phyloP scores from a whole-genome alignment of 2,888 invertebrate genomes.

The Ophion slaviceki region DNA sequence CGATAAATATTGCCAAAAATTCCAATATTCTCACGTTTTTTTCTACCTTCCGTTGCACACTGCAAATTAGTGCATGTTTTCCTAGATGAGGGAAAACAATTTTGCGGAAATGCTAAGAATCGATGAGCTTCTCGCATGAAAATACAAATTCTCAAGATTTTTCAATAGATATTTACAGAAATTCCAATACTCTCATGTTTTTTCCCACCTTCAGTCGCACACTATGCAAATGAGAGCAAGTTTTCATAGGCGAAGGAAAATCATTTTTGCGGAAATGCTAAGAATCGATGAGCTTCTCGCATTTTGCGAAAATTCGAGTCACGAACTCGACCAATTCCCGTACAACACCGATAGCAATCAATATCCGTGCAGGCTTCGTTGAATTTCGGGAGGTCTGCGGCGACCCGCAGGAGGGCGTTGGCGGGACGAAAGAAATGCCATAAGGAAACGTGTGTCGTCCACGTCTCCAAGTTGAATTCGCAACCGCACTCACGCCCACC shows the following conservation, averaged over 20 bases:
- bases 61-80: too few species aligned
- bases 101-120: too few species aligned
- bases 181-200: background rate
- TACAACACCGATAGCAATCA: conserved; percentile 30
- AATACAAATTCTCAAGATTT: background rate
- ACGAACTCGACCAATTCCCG: background rate
- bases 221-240: too few species aligned
- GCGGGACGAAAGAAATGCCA: conserved; percentile 13
- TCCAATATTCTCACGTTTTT: background rate
- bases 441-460: conserved; percentile 34
- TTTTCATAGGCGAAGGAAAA: too few species aligned
- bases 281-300: too few species aligned
- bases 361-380: conserved; percentile 53
- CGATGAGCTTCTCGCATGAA: too few species aligned
- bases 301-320: background rate
- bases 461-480: conserved; percentile 3
- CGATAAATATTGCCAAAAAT: background rate
- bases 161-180: background rate
- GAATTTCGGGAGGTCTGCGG: conserved; percentile 46
- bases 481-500: conserved; percentile 7
- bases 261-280: too few species aligned
- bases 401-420: background rate
- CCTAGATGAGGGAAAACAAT: too few species aligned
- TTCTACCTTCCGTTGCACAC: too few species aligned
- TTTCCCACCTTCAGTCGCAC: too few species aligned